Evolutionary conservation across 2,113 vertebrate genomes (phyloP).

Genomic region (Arvicanthis niloticus): DNA sequence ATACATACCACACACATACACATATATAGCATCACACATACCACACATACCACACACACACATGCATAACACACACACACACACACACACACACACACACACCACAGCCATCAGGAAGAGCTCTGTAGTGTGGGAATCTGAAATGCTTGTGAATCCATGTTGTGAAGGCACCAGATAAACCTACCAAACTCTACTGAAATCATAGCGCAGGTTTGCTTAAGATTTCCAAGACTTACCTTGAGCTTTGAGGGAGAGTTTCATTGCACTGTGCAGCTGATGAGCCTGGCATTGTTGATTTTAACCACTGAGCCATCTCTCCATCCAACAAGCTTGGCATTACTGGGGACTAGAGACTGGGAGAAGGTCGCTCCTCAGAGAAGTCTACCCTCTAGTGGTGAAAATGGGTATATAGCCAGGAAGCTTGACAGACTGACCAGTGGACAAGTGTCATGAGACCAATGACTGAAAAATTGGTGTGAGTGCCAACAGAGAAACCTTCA

Average conservation of each 20-base stretch:
- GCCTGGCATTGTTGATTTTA: not conserved
- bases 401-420: not conserved
- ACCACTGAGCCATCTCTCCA: not conserved
- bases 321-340: not conserved
- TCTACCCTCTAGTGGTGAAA: slow-evolving; percentile 11
- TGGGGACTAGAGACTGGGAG: not conserved
- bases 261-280: not conserved
- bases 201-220: not conserved
- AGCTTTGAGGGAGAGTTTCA: not conserved
- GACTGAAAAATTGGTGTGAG: not conserved
- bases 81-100: not conserved
- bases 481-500: not conserved
- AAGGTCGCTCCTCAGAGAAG: not conserved
- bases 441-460: not conserved
- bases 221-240: not conserved
- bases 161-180: not conserved
- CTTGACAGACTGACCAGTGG: too few species aligned
- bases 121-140: not conserved
- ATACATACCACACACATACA: not conserved
- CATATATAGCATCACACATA: too few species aligned
- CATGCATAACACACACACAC: not conserved
- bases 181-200: not conserved
- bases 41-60: too few species aligned
- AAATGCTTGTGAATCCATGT: not conserved
- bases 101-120: not conserved